Evolutionary conservation across 2,113 vertebrate genomes (phyloP).

Genomic region (Dolichallabes microphthalmus): DNA sequence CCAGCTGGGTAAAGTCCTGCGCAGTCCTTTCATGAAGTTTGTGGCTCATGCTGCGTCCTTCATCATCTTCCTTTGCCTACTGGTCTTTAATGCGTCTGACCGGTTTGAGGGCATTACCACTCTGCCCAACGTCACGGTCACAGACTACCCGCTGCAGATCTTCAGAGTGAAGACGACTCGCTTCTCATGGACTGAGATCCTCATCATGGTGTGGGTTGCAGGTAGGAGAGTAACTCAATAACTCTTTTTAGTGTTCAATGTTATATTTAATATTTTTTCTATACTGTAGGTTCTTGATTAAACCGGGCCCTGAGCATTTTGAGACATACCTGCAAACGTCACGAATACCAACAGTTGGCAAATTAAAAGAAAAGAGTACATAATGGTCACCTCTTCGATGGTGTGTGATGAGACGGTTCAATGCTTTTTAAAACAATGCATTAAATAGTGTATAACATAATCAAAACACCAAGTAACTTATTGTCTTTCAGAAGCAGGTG

Average conservation of each 20-base stretch:
- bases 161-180: slow-evolving; percentile 87
- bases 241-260: not conserved
- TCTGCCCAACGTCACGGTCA: slow-evolving; percentile 81
- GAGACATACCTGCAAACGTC: not conserved
- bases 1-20: slow-evolving; percentile 82
- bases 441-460: not conserved
- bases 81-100: slow-evolving; percentile 87
- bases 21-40: slow-evolving; percentile 91
- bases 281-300: not conserved
- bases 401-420: not conserved
- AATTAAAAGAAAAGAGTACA: not conserved
- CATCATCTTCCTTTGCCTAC: slow-evolving; percentile 87
- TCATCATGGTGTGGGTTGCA: slow-evolving; percentile 90
- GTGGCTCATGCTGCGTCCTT: slow-evolving; percentile 88
- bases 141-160: slow-evolving; percentile 84
- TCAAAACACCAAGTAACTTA: not conserved
- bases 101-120: slow-evolving; percentile 84
- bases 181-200: slow-evolving; percentile 86
- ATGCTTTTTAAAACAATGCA: not conserved
- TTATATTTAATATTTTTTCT: not conserved
- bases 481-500: not conserved
- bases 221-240: slow-evolving; percentile 65
- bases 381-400: not conserved
- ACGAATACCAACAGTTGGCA: not conserved
- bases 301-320: not conserved